These are phyloP conservation scores for Saimiri boliviensis DNA, from an alignment of 2,113 vertebrate genomes.

Conservation along the genomic window DNA sequence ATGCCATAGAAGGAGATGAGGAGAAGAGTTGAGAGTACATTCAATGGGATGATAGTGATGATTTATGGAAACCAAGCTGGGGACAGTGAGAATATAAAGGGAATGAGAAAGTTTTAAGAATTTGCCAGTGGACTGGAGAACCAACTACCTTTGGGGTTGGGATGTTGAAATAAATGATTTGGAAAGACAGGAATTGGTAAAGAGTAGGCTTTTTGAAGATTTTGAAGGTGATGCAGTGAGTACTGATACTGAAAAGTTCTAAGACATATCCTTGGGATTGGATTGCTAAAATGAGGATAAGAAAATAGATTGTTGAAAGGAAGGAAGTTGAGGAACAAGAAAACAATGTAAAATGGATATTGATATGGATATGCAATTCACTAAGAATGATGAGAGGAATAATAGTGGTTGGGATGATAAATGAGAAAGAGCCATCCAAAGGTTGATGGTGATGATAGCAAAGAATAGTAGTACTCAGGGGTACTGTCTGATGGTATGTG, in stretches of 20 bases:
- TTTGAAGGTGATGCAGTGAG: neutral
- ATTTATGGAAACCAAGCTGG: neutral
- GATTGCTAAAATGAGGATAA: neutral
- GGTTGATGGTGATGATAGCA: neutral
- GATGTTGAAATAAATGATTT: neutral
- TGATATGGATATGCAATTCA: neutral
- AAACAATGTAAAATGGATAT: neutral
- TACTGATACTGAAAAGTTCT: neutral
- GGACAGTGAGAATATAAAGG: neutral
- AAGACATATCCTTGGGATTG: neutral
- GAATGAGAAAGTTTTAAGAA: neutral
- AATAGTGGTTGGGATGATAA: neutral
- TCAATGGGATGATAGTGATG: neutral
- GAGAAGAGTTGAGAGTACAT: neutral
- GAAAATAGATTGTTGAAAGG: conserved; percentile 5
- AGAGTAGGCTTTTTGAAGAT: neutral
- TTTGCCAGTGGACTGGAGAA: neutral
- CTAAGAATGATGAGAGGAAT: neutral
- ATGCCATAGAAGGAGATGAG: neutral
- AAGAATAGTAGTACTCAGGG: neutral
- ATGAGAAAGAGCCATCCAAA: neutral
- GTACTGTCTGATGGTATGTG: neutral
- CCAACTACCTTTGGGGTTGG: neutral
- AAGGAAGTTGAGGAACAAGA: neutral
- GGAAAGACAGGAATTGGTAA: neutral